phyloP scores from a whole-genome alignment of 1,140 invertebrate genomes.

The Euwallacea fornicatus region DNA sequence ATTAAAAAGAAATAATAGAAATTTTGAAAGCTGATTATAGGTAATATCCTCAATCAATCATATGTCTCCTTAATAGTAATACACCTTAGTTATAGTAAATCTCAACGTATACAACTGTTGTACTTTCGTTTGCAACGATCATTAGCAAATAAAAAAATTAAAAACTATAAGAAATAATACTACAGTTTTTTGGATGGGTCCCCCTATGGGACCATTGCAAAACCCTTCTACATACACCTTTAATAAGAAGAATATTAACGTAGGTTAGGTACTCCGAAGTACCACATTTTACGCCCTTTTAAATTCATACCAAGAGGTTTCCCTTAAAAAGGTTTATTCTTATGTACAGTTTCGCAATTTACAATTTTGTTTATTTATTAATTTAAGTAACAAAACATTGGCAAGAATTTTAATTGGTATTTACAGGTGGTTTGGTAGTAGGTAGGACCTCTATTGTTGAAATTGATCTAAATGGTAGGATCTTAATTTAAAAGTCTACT shows the following conservation, averaged over 20 bases:
- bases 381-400: conserved; percentile 1
- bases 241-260: too few species aligned
- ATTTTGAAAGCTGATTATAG: too few species aligned
- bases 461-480: not conserved
- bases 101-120: conserved; percentile 53
- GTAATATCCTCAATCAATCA: too few species aligned
- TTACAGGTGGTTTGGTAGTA: not conserved
- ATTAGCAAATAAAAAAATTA: conserved; percentile 30
- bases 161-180: conserved; percentile 30
- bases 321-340: conserved; percentile 16
- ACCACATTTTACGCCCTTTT: conserved; percentile 23
- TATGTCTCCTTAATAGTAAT: too few species aligned
- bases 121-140: conserved; percentile 52
- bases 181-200: conserved; percentile 4
- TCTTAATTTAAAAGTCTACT: not conserved
- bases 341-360: conserved; percentile 28
- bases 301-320: conserved; percentile 49
- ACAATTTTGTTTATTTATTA: not conserved
- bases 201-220: not conserved
- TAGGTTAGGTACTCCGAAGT: not conserved
- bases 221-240: too few species aligned
- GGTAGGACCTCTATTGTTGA: not conserved
- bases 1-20: too few species aligned
- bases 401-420: conserved; percentile 28
- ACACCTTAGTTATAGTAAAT: conserved; percentile 40